Evolutionary conservation across 1,140 invertebrate species (phyloP).

Genomic region (Schlechtendalia chinensis): DNA sequence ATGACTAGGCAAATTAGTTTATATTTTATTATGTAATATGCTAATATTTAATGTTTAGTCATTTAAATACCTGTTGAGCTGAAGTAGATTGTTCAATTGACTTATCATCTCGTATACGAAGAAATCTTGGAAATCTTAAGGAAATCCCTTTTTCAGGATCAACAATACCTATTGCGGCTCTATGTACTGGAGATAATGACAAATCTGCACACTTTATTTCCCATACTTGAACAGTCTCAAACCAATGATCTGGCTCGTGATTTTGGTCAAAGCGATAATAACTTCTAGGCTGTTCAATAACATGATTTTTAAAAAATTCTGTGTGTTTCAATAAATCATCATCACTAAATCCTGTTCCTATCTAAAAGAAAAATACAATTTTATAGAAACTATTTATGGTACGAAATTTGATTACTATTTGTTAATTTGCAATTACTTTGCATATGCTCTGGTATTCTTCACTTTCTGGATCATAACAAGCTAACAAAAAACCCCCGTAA

Average conservation of each 20-base stretch:
- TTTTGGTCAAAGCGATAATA: slow-evolving; percentile 83
- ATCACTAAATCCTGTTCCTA: slow-evolving; percentile 97
- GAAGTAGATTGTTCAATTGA: slow-evolving; percentile 86
- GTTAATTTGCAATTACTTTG: slow-evolving; percentile 63
- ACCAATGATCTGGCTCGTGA: slow-evolving; percentile 91
- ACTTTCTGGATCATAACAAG: slow-evolving; percentile 90
- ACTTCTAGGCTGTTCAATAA: slow-evolving; percentile 71
- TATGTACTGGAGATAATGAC: slow-evolving; percentile 92
- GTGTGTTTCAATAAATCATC: slow-evolving; percentile 80
- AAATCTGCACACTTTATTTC: slow-evolving; percentile 98
- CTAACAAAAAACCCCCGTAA: slow-evolving; percentile 95
- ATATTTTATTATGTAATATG: not conserved
- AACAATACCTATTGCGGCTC: slow-evolving; percentile 84
- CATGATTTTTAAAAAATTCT: slow-evolving; percentile 74
- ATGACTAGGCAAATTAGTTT: no score
- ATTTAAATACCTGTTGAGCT: slow-evolving; percentile 75
- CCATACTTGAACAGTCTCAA: slow-evolving; percentile 90
- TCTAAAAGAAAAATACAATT: slow-evolving; percentile 61
- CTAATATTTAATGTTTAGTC: slow-evolving; percentile 11
- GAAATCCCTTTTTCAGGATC: slow-evolving; percentile 94
- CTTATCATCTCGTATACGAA: slow-evolving; percentile 93
- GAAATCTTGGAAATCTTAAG: slow-evolving; percentile 90
- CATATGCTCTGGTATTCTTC: slow-evolving; percentile 94
- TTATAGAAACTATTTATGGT: not conserved
- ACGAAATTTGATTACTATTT: not conserved